phyloP scores from a whole-genome alignment of 2,888 invertebrate species.

The Eristalinus sepulchralis region DNA sequence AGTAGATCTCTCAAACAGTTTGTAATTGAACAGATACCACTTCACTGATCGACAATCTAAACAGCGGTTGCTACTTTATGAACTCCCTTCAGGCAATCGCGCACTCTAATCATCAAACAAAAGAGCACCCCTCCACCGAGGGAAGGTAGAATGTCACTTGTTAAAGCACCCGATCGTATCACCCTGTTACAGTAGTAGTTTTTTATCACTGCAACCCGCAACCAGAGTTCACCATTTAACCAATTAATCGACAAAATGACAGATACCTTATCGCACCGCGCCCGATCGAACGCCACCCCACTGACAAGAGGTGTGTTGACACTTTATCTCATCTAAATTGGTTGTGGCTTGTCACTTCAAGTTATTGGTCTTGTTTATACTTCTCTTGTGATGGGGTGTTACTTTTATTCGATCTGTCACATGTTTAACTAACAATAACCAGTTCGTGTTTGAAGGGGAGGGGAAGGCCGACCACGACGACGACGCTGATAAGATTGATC shows the following conservation, averaged over 20 bases:
- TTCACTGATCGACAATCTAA: neutral
- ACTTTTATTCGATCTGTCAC: neutral
- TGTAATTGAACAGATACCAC: neutral
- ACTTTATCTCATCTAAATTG: conserved; percentile 47
- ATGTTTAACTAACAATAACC: neutral
- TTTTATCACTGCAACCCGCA: conserved; percentile 18
- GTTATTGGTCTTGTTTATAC: conserved; percentile 9
- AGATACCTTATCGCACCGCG: conserved; percentile 25
- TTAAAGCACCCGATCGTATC: neutral
- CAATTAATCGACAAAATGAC: conserved; percentile 52
- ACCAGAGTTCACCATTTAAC: conserved; percentile 36
- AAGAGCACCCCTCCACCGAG: neutral
- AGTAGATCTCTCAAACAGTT: neutral
- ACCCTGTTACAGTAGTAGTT: conserved; percentile 36
- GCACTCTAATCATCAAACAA: neutral
- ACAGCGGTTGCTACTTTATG: neutral
- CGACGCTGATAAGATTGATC: neutral
- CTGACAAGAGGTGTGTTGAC: neutral
- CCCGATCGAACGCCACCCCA: conserved; percentile 6
- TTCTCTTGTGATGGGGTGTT: neutral
- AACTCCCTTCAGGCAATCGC: neutral
- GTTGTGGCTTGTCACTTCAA: conserved; percentile 46
- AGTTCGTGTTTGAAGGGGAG: neutral
- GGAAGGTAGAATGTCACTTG: neutral
- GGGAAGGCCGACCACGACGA: neutral